Conservation (phyloP, 2,113 vertebrate species). For the Spilogale gracilis region DNA sequence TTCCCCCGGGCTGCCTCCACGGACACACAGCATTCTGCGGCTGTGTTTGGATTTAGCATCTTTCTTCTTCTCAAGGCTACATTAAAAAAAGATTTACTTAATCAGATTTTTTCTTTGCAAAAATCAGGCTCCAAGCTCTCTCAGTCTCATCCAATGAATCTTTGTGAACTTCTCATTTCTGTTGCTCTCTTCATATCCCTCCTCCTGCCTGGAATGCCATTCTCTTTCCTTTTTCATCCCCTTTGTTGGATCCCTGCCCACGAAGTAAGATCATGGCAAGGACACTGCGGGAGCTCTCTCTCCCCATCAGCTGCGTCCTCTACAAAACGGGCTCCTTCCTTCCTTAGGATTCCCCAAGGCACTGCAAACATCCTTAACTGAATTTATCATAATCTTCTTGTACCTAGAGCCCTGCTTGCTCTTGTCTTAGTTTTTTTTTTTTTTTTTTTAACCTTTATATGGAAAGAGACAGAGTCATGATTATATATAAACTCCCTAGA, state of each 20-base stretch:
- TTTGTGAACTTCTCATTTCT: background rate
- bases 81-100: background rate
- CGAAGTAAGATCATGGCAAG: background rate
- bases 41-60: background rate
- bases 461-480: background rate
- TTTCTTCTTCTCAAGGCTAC: background rate
- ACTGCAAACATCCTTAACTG: background rate
- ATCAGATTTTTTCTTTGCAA: background rate
- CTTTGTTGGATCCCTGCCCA: background rate
- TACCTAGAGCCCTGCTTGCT: background rate
- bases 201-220: background rate
- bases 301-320: background rate
- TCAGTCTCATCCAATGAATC: background rate
- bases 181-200: background rate
- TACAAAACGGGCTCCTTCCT: background rate
- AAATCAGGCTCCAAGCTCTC: background rate
- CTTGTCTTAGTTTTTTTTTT: background rate
- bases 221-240: background rate
- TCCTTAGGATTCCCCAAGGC: background rate
- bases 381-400: background rate
- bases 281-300: background rate
- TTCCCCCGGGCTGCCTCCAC: fast-evolving
- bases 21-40: background rate
- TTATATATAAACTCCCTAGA: background rate
- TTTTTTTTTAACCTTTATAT: background rate